A percentile compares a stretch with the other conserved stretches of the same genome.
Conservation (phyloP, 2,797 vertebrate species). For the Bucorvus abyssinicus region DNA sequence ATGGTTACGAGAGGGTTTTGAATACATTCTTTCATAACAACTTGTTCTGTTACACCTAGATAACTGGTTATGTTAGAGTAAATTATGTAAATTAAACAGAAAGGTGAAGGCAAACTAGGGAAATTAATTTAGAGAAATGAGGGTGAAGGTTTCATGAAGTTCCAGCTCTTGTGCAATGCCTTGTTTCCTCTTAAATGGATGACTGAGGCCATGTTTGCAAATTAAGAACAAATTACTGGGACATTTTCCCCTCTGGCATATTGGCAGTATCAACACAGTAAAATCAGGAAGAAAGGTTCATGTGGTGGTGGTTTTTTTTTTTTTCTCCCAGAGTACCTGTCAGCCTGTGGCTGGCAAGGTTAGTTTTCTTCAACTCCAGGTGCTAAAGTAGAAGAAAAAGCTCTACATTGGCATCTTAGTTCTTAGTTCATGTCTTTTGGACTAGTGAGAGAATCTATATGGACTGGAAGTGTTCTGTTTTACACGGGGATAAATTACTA, state of each 20-base stretch:
- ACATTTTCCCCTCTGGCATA: neutral
- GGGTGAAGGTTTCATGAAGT: neutral
- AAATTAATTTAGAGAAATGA: constrained; percentile 13
- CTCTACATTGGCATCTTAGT: fast-evolving
- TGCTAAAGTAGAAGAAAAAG: neutral
- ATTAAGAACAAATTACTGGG: neutral
- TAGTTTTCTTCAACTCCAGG: neutral
- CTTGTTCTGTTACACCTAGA: constrained; percentile 7
- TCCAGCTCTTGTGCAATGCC: neutral
- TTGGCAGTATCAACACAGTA: neutral
- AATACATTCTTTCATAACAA: neutral
- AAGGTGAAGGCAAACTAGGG: neutral
- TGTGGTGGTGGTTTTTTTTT: neutral
- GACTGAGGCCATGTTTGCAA: neutral
- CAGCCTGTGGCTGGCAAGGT: neutral
- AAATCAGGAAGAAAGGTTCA: neutral
- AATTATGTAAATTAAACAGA: constrained; percentile 28
- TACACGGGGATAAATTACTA: neutral
- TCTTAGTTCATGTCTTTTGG: neutral
- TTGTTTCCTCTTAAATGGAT: neutral
- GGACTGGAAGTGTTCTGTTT: neutral
- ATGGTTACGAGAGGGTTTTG: constrained; percentile 24
- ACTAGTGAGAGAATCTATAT: neutral
- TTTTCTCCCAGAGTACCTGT: neutral
- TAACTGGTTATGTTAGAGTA: constrained; percentile 21